Base-by-base conservation (phyloP, 1,140 invertebrate genomes). In the Calliopsis andreniformis region DNA sequence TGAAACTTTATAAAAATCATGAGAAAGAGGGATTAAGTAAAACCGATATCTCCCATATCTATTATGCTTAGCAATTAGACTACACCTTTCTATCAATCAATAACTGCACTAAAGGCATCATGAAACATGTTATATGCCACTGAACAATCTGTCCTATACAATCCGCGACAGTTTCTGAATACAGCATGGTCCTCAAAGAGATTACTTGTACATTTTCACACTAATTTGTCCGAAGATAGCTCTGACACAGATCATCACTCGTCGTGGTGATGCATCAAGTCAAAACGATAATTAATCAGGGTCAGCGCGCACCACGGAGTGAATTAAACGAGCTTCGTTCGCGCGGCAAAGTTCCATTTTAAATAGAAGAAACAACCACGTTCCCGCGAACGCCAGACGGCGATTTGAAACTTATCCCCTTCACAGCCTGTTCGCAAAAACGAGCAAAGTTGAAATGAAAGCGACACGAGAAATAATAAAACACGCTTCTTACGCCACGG, bases 381-480 rank as follows among this genome's bases (percentile, higher is more conserved):
- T 39, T 32, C 8, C 23, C 5, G 25, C n/a, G 10, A 64, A 49
- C 62, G 12, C 18, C 12, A 12, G 28, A 28, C 8, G 62, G 18
- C 43, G 43, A 64, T 30, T 49, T 16, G 28, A 32, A 64, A 49
- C 28, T 64, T 47, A 49, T 49, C 43, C 3, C 28, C 0, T 16
- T 5, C 35, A 10, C 4, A 12, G 18, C 43, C n/a, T n/a, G 18
- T n/a, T 32, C 18, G 25, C 42, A 49, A 59, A 49, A 49, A 64
- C 45, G 18, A 30, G 18, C 10, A 8, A 30, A 51, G 45, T 51
- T 51, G 62, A 51, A 51, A 35, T 23, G 45, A 51, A 35, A 64
- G 43, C 28, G 62, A 49, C 28, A 32, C 45, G 43, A n/a, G 18
- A 49, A 49, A 64, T 49, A 64, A 66, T 66, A 53, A 39, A 66